Percentiles rank a stretch among this genome's conserved stretches.
phyloP scores from a whole-genome alignment of 2,797 vertebrate genomes.

The Distichodus sexfasciatus region DNA sequence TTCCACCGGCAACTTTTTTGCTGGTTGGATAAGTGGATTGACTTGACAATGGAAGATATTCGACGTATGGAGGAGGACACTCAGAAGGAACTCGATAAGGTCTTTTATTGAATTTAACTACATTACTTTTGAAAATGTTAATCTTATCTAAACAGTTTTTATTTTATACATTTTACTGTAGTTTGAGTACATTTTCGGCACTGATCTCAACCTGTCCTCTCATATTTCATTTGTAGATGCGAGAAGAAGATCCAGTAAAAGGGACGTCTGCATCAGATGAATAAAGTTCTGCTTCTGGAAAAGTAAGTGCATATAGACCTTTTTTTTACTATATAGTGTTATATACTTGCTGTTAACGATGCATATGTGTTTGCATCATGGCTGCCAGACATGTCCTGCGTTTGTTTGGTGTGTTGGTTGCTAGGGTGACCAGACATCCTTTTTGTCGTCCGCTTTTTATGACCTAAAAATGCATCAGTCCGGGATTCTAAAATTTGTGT shows the following conservation, averaged over 20 bases:
- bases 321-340: too few species aligned
- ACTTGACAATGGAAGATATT: constrained; percentile 95
- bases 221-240: constrained; percentile 71
- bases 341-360: too few species aligned
- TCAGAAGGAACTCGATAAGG: constrained; percentile 90
- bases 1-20: constrained; percentile 98
- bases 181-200: too few species aligned
- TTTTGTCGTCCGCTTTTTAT: too few species aligned
- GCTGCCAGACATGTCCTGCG: too few species aligned
- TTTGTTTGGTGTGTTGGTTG: too few species aligned
- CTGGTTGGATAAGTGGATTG: constrained; percentile 89
- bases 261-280: constrained; percentile 83
- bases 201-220: background rate
- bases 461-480: too few species aligned
- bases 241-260: constrained; percentile 84
- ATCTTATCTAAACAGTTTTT: too few species aligned
- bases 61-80: constrained; percentile 94
- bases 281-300: constrained; percentile 35
- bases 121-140: too few species aligned
- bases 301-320: constrained; percentile 20
- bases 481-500: too few species aligned
- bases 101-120: constrained; percentile 51
- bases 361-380: too few species aligned
- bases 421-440: too few species aligned
- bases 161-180: background rate